phyloP scores from a whole-genome alignment of 2,113 vertebrate species.

The Smithornis capensis region DNA sequence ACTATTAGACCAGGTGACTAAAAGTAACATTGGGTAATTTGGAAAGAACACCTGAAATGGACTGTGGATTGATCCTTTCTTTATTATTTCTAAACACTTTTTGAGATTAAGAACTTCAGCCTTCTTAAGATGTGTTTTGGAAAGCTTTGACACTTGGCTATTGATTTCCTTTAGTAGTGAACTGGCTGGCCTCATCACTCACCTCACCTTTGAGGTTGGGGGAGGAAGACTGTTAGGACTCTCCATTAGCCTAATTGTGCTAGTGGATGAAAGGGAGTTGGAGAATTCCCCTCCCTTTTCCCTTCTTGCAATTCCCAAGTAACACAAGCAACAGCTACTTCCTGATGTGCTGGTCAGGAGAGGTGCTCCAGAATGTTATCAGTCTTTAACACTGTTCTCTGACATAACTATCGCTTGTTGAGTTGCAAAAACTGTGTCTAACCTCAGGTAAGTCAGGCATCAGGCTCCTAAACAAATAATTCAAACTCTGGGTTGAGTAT shows the following conservation, averaged over 20 bases:
- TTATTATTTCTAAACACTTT: conserved; percentile 49
- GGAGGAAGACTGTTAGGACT: background rate
- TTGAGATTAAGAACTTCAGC: conserved; percentile 13
- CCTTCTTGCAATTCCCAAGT: background rate
- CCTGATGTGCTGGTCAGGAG: background rate
- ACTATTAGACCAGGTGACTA: conserved; percentile 74
- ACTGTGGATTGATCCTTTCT: conserved; percentile 42
- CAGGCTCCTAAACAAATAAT: background rate
- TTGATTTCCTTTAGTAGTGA: conserved; percentile 33
- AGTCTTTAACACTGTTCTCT: background rate
- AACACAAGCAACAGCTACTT: conserved; percentile 8
- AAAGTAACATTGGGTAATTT: conserved; percentile 62
- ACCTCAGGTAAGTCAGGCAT: background rate
- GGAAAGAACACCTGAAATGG: conserved; percentile 64
- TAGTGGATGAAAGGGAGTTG: background rate
- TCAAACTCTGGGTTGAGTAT: background rate
- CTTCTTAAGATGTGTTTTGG: conserved; percentile 16
- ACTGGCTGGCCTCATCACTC: background rate
- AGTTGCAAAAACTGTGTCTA: background rate
- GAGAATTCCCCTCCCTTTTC: conserved; percentile 9
- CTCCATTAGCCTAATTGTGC: conserved; percentile 20
- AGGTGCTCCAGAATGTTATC: background rate
- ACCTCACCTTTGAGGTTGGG: background rate
- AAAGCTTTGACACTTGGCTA: conserved; percentile 38
- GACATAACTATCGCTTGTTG: background rate